Evolutionary conservation across 2,888 invertebrate species (phyloP), one percentile per base, ranked within the genome.

Genomic region (Terebella lapidaria): DNA sequence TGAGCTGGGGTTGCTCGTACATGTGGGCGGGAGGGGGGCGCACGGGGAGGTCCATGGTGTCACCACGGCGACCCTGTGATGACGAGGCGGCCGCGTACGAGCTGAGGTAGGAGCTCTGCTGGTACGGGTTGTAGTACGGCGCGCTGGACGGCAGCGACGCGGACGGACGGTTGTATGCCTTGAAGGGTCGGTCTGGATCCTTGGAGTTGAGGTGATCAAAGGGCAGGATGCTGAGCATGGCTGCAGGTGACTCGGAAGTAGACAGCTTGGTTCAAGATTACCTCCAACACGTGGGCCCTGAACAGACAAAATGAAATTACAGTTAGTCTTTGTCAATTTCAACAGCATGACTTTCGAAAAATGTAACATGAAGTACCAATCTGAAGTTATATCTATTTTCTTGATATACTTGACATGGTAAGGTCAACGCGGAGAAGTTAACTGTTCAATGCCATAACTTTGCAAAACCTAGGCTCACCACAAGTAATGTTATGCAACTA

Each of bases 161-260:
- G 1, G 61, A 58, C 15, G 59, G 49, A n/a, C 65, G 49, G 10
- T 61, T 57, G 52, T 65, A 65, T 25, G 63, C 57, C 55, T 66
- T 67, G 62, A 67, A 67, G 25, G 67, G 65, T 20, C 67, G 29
- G 22, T 67, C 67, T 15, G 60, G 3, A 24, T 61, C 63, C 25
- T 59, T 51, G 30, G 60, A 47, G 1, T 27, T 26, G 15, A 25
- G 56, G 10, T 57, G 58, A 3, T 64, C 59, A 58, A 55, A 62
- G 30, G 65, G 61, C 47, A 63, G 29, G 29, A 65, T 61, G 30
- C 65, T 63, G 26, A 61, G 47, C 61, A 61, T 61, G 20, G 26
- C 46, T 57, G 22, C 5, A n/a, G n/a, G n/a, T n/a, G n/a, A n/a
- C 10, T 18, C 18, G 42, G 10, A 18, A n/a, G n/a, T n/a, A n/a